Evolutionary conservation across 92 coral and sea anemone genomes (phyloP), one percentile per base, ranked within the genome.

Genomic region (Ricordea florida): DNA sequence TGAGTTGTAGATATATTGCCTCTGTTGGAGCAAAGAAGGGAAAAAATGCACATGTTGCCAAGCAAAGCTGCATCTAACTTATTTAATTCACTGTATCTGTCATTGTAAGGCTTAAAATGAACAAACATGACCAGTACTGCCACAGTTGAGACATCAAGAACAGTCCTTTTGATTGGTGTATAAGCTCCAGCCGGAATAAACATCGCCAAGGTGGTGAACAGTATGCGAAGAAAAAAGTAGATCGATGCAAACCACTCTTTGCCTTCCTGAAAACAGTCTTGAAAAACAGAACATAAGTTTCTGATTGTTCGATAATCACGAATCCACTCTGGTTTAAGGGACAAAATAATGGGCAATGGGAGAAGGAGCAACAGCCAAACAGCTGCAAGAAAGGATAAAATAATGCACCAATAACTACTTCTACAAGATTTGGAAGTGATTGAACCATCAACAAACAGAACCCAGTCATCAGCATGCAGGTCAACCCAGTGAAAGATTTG

Each of bases 401-500:
- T n/a, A 8, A 8, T 37, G 9, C 9, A 37, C 44, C 44, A 37
- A n/a, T n/a, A n/a, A n/a, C n/a, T n/a, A n/a, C n/a, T n/a, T n/a
- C n/a, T n/a, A n/a, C n/a, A n/a, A n/a, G 8, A 8, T 7, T 37
- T 8, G 9, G 44, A 69, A 16, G 56, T 70, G 23, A 69, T 69
- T 24, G 30, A 20, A 5, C 87, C 91, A 65, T 80, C 83, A 13
- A 45, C 33, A 57, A 46, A 86, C n/a, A 81, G 42, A 57, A 72
- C 86, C 35, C 31, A 53, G 7, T 27, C 57, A 21, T 69, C 79
- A 15, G 75, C 76, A n/a, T n/a, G n/a, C 2, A 86, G 44, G 7
- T 33, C 8, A 15, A 83, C 88, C 72, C 74, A 83, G 14, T 53
- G 78, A 31, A 79, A 1, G 29, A 55, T 62, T 1, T 58, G 22